phyloP scores from a whole-genome alignment of 2,797 vertebrate species.

The Oryzias sinensis region DNA sequence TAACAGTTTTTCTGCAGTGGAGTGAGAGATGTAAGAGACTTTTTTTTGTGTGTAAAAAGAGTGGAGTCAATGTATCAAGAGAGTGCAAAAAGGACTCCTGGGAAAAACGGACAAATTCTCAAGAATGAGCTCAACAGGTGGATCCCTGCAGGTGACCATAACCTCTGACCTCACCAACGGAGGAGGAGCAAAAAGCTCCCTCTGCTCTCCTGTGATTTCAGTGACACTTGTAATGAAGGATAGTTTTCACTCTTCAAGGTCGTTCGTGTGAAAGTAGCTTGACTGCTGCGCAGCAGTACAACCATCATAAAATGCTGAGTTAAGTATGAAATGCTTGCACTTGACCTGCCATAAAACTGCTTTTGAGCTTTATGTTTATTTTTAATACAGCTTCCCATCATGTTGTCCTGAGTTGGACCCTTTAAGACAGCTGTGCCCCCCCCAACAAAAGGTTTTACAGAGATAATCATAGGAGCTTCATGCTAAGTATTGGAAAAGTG shows the following conservation, averaged over 20 bases:
- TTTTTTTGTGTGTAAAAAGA: background rate
- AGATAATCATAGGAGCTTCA: conserved; percentile 6
- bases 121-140: conserved; percentile 29
- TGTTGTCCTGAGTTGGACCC: conserved; percentile 18
- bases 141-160: conserved; percentile 13
- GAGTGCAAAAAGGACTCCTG: background rate
- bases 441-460: conserved; percentile 13
- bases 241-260: conserved; percentile 42
- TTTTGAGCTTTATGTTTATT: conserved; percentile 51
- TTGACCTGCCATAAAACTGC: conserved; percentile 57
- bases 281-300: conserved; percentile 42
- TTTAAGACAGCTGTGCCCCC: conserved; percentile 5
- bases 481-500: background rate
- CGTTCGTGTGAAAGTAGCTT: conserved; percentile 26
- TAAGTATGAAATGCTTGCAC: conserved; percentile 64
- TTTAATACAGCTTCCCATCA: conserved; percentile 28
- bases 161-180: conserved; percentile 27
- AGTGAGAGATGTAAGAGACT: background rate
- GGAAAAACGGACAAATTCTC: background rate
- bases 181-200: conserved; percentile 8
- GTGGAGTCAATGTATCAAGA: background rate
- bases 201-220: conserved; percentile 25
- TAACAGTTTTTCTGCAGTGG: background rate
- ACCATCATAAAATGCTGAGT: conserved; percentile 49
- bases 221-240: conserved; percentile 42